These are phyloP conservation scores for Ptycholaimellus sp. DNA, from an alignment of 2,888 invertebrate species.

Conservation along the genomic window DNA sequence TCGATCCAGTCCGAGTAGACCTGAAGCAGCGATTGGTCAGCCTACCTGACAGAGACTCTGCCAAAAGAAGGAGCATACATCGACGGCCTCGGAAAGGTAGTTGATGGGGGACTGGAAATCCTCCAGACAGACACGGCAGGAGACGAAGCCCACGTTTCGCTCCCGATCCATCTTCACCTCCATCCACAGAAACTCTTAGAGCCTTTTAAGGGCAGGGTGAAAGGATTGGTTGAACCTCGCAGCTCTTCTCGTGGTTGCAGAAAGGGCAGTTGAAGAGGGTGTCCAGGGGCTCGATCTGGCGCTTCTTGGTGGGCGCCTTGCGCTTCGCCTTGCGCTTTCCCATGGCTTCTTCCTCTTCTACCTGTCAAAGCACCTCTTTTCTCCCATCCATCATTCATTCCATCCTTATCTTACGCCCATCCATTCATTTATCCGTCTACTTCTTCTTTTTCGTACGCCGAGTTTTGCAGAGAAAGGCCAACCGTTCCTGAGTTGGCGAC, in stretches of 20 bases:
- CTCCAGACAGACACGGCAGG: slow-evolving; percentile 69
- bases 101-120: slow-evolving; percentile 61
- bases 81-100: slow-evolving; percentile 76
- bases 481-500: too few relatives aligned
- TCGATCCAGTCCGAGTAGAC: slow-evolving; percentile 99
- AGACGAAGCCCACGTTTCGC: slow-evolving; percentile 72
- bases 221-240: slow-evolving; percentile 63
- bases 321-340: slow-evolving; percentile 84
- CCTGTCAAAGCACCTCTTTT: too few relatives aligned
- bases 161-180: slow-evolving; percentile 54
- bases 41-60: too few relatives aligned
- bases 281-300: slow-evolving; percentile 72
- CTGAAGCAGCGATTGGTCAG: too few relatives aligned
- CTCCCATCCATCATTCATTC: too few relatives aligned
- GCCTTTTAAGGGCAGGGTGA: neutral
- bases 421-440: too few relatives aligned
- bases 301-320: slow-evolving; percentile 74
- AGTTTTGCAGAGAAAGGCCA: too few relatives aligned
- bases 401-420: too few relatives aligned
- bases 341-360: slow-evolving; percentile 39
- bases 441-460: too few relatives aligned
- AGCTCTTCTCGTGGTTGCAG: slow-evolving; percentile 95
- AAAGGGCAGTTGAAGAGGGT: slow-evolving; percentile 94
- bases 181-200: too few relatives aligned
- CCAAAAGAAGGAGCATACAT: too few relatives aligned